These are phyloP conservation scores for Pegoplata infirma DNA, from an alignment of 2,888 invertebrate genomes.

Conservation along the genomic window DNA sequence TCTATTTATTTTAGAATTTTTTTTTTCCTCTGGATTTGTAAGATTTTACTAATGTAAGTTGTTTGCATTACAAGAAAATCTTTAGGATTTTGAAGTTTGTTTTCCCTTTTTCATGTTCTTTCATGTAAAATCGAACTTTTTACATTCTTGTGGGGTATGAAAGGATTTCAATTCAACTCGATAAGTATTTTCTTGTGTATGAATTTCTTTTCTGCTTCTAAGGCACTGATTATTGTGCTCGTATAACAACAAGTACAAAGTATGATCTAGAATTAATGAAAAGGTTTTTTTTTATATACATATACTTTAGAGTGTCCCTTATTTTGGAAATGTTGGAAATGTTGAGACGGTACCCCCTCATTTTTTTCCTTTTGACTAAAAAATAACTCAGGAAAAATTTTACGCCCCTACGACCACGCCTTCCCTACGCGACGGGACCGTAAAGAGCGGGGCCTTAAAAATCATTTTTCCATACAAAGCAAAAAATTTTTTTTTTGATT, in stretches of 20 bases:
- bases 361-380: too few relatives aligned
- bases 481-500: too few relatives aligned
- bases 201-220: background rate
- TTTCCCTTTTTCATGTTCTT: slow-evolving; percentile 11
- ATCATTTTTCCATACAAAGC: too few relatives aligned
- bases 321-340: too few relatives aligned
- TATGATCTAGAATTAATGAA: background rate
- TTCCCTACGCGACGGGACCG: too few relatives aligned
- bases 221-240: background rate
- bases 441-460: too few relatives aligned
- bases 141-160: slow-evolving; percentile 28
- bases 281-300: too few relatives aligned
- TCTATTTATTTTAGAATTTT: slow-evolving; percentile 21
- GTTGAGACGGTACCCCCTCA: too few relatives aligned
- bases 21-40: slow-evolving; percentile 17
- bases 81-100: slow-evolving; percentile 33
- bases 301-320: too few relatives aligned
- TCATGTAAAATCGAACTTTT: slow-evolving; percentile 32
- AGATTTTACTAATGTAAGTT: slow-evolving; percentile 42
- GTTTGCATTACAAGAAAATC: slow-evolving; percentile 50
- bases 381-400: too few relatives aligned
- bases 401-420: too few relatives aligned
- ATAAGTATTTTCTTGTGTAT: slow-evolving; percentile 27
- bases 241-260: background rate
- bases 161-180: slow-evolving; percentile 34